Evolutionary conservation across 2,113 vertebrate species (phyloP).

Genomic region (Aspiorhynchus laticeps): DNA sequence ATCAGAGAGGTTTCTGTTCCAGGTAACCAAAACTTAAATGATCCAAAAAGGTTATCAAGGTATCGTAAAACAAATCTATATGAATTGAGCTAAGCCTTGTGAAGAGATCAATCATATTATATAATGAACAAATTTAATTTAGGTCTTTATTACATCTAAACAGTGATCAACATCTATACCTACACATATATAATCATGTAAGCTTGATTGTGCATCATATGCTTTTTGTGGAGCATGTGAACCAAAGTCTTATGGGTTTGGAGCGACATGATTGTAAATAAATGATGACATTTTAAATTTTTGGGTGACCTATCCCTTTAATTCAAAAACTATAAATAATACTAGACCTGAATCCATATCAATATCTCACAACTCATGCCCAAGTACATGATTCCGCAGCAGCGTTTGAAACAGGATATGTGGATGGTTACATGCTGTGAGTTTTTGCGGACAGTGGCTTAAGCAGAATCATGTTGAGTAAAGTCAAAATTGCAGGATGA

Average conservation of each 20-base stretch:
- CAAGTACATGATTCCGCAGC: not conserved
- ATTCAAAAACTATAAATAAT: not conserved
- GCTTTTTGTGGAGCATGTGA: too few species aligned
- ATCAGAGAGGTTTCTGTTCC: too few species aligned
- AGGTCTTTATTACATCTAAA: too few species aligned
- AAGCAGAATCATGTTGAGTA: constrained; percentile 8
- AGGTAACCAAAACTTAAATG: too few species aligned
- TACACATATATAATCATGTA: too few species aligned
- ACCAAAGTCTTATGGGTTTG: too few species aligned
- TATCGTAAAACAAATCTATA: not conserved
- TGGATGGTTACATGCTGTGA: not conserved
- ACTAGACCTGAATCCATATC: not conserved
- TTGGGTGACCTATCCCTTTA: not conserved
- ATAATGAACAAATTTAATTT: too few species aligned
- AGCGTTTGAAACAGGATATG: not conserved
- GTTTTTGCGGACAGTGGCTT: not conserved
- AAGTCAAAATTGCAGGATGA: not conserved
- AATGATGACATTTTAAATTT: not conserved
- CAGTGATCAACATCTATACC: too few species aligned
- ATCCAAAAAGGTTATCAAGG: too few species aligned
- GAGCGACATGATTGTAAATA: too few species aligned
- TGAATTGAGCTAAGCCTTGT: not conserved
- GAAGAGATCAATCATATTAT: not conserved
- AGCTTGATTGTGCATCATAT: too few species aligned
- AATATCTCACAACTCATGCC: not conserved